Evolutionary conservation across 2,888 invertebrate species (phyloP).

Genomic region (Neoaliturus tenellus): DNA sequence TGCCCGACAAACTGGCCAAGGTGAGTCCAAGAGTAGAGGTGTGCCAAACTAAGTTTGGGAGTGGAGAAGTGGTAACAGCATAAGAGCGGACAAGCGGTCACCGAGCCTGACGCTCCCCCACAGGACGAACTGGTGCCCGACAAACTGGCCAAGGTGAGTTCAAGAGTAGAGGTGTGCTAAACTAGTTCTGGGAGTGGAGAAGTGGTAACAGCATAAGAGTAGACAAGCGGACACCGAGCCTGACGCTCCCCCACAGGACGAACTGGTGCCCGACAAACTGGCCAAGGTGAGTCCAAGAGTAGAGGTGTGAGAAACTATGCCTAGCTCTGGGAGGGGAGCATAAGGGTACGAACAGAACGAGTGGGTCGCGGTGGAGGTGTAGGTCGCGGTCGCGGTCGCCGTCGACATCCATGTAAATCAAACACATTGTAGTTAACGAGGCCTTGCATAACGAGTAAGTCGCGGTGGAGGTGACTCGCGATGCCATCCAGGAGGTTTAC

Average conservation of each 20-base stretch:
- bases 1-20: slow-evolving; percentile 95
- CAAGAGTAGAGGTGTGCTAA: no score
- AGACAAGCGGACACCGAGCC: slow-evolving; percentile 88
- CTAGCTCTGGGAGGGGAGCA: slow-evolving; percentile 86
- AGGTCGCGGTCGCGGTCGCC: no score
- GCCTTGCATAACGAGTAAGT: no score
- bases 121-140: slow-evolving; percentile 96
- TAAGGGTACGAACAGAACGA: no score
- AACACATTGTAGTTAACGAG: no score
- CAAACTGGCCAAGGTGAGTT: slow-evolving; percentile 88
- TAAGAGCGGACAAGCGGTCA: slow-evolving; percentile 86
- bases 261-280: slow-evolving; percentile 95
- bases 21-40: slow-evolving; percentile 72
- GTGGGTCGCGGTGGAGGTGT: no score
- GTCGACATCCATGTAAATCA: no score
- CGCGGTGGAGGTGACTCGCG: no score
- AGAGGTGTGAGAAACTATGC: no score
- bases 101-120: slow-evolving; percentile 94
- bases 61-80: slow-evolving; percentile 90
- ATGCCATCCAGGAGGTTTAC: no score
- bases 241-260: slow-evolving; percentile 95
- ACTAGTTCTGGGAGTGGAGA: no score
- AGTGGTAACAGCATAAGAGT: slow-evolving; percentile 92
- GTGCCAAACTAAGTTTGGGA: no score
- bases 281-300: slow-evolving; percentile 81